These are phyloP conservation scores for Eira barbara DNA, from an alignment of 2,113 vertebrate genomes.

Conservation along the genomic window DNA sequence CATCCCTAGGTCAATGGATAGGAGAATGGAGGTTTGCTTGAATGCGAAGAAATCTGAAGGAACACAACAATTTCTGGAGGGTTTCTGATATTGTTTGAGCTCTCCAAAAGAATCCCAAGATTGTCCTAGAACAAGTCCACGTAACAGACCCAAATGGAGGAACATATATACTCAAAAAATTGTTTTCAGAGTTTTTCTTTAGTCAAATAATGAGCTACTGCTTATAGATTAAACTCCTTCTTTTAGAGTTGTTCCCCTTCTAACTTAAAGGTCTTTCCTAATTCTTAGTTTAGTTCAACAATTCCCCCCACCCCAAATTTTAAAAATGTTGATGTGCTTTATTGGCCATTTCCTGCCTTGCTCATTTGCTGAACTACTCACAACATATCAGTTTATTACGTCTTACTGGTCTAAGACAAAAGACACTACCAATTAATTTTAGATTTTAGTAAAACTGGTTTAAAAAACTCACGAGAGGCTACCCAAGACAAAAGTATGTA, in stretches of 20 bases:
- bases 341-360: not conserved
- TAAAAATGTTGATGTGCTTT: not conserved
- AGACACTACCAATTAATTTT: conserved; percentile 36
- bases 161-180: not conserved
- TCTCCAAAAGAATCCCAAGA: not conserved
- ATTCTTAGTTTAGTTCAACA: conserved; percentile 21
- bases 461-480: not conserved
- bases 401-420: not conserved
- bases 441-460: not conserved
- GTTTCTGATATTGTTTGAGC: not conserved
- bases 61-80: not conserved
- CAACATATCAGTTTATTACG: not conserved
- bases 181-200: conserved; percentile 12
- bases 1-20: not conserved
- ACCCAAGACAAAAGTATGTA: conserved; percentile 3
- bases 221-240: not conserved
- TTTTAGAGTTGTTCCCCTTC: not conserved
- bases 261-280: not conserved
- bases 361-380: conserved; percentile 1
- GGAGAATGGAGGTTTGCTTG: not conserved
- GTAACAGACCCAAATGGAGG: not conserved
- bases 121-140: not conserved
- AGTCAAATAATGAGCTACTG: not conserved
- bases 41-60: not conserved
- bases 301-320: not conserved